A percentile compares a stretch with the other conserved stretches of the same genome.
Conservation (phyloP, 1,140 invertebrate genomes). For the Planococcus citri region DNA sequence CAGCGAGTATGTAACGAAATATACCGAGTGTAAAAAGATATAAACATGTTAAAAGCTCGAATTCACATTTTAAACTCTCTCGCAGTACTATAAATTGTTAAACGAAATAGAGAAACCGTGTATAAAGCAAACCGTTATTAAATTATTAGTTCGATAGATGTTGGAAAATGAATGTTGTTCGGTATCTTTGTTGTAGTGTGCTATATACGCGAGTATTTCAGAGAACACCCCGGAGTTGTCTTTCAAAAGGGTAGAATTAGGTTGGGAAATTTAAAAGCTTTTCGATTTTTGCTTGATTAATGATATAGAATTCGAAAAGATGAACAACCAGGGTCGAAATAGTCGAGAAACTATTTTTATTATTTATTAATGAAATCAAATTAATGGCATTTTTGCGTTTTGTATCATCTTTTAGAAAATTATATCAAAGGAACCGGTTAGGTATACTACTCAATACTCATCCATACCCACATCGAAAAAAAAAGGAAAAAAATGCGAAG, state of each 20-base stretch:
- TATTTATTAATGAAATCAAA: neutral
- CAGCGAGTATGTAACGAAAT: too few species aligned
- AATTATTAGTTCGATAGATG: neutral
- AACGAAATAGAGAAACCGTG: too few species aligned
- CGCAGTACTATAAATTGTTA: too few species aligned
- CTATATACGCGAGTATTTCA: neutral
- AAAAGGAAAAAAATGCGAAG: too few species aligned
- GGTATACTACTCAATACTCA: too few species aligned
- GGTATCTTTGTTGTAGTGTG: too few species aligned
- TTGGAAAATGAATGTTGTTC: neutral
- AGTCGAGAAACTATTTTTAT: neutral
- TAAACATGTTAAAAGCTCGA: too few species aligned
- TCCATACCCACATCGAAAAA: too few species aligned
- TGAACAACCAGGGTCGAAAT: neutral
- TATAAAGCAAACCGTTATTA: neutral
- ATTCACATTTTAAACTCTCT: too few species aligned
- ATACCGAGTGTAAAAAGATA: too few species aligned
- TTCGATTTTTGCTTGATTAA: neutral
- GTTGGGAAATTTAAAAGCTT: neutral
- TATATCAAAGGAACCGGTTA: too few species aligned
- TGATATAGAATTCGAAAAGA: neutral
- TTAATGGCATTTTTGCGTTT: neutral
- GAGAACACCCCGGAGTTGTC: constrained; percentile 5
- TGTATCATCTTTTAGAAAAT: neutral
- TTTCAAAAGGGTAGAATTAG: neutral